Evolutionary conservation across 2,113 vertebrate genomes (phyloP).

Genomic region (Verasper variegatus): DNA sequence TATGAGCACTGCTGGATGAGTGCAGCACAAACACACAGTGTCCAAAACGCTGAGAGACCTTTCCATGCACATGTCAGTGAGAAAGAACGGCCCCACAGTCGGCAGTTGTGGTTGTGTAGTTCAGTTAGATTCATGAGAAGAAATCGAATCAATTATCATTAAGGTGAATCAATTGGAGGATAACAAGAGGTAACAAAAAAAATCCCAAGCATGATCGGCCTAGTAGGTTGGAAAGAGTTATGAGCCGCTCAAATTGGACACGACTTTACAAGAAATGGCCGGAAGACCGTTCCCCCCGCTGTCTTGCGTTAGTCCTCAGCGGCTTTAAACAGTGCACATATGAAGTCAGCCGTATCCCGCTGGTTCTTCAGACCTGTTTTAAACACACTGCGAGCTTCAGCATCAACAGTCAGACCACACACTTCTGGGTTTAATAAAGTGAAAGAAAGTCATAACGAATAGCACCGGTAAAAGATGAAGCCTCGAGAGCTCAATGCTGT

Average conservation of each 20-base stretch:
- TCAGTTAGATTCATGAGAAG: background rate
- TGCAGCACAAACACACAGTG: constrained; percentile 3
- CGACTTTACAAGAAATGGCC: constrained; percentile 55
- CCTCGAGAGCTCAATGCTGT: background rate
- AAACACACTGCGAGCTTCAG: constrained; percentile 44
- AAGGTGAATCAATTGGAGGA: background rate
- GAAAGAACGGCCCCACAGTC: background rate
- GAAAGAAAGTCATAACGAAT: constrained; percentile 40
- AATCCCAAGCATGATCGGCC: background rate
- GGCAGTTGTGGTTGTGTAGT: too few species aligned
- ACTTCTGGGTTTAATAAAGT: constrained; percentile 58
- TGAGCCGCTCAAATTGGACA: constrained; percentile 29
- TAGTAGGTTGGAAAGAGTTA: constrained; percentile 27
- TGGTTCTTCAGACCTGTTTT: constrained; percentile 48
- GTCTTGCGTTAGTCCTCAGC: constrained; percentile 40
- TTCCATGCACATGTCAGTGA: constrained; percentile 24
- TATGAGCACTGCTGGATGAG: constrained; percentile 35
- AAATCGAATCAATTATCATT: background rate
- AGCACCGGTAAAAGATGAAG: constrained; percentile 38
- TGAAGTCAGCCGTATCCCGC: constrained; percentile 47
- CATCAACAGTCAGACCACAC: constrained; percentile 60
- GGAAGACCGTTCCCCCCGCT: constrained; percentile 47
- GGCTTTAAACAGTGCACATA: constrained; percentile 31
- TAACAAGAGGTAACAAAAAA: background rate
- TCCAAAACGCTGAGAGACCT: constrained; percentile 25